A percentile compares a stretch with the other conserved stretches of the same genome.
Evolutionary conservation across 2,888 invertebrate species (phyloP).

Genomic region (Trilocha varians): DNA sequence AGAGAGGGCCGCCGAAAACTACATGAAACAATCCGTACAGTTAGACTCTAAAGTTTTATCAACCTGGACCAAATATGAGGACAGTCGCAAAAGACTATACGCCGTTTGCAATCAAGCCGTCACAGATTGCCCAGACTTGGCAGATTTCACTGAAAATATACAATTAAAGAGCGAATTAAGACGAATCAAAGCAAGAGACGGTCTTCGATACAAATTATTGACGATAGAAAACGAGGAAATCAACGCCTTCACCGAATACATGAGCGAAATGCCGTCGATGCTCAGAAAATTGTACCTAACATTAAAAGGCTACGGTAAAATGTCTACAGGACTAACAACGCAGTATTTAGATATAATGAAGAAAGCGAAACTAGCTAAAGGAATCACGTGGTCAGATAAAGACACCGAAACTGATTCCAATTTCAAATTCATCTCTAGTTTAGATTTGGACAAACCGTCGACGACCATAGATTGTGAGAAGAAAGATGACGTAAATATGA

Average conservation of each 20-base stretch:
- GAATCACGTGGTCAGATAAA: slow-evolving; percentile 75
- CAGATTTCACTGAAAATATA: slow-evolving; percentile 36
- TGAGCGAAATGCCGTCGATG: slow-evolving; percentile 65
- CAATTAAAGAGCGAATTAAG: slow-evolving; percentile 43
- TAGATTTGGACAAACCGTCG: slow-evolving; percentile 43
- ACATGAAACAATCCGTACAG: slow-evolving; percentile 40
- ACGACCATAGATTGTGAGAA: slow-evolving; percentile 26
- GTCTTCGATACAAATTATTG: slow-evolving; percentile 40
- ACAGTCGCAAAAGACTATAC: slow-evolving; percentile 32
- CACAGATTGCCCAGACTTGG: slow-evolving; percentile 34
- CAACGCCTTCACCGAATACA: slow-evolving; percentile 62
- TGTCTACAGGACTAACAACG: slow-evolving; percentile 67
- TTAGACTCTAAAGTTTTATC: slow-evolving; percentile 43
- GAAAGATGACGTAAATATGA: slow-evolving; percentile 24
- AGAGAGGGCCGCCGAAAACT: slow-evolving; percentile 49
- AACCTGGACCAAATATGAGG: slow-evolving; percentile 44
- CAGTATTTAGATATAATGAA: slow-evolving; percentile 75
- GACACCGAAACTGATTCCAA: slow-evolving; percentile 36
- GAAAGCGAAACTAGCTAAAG: slow-evolving; percentile 72
- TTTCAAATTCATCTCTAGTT: slow-evolving; percentile 44
- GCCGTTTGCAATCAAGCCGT: slow-evolving; percentile 34
- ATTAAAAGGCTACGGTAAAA: slow-evolving; percentile 72
- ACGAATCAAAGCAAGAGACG: slow-evolving; percentile 51
- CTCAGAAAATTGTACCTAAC: slow-evolving; percentile 73
- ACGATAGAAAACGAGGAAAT: slow-evolving; percentile 64